phyloP scores from a whole-genome alignment of 2,113 vertebrate genomes.

The Hippocampus abdominalis region DNA sequence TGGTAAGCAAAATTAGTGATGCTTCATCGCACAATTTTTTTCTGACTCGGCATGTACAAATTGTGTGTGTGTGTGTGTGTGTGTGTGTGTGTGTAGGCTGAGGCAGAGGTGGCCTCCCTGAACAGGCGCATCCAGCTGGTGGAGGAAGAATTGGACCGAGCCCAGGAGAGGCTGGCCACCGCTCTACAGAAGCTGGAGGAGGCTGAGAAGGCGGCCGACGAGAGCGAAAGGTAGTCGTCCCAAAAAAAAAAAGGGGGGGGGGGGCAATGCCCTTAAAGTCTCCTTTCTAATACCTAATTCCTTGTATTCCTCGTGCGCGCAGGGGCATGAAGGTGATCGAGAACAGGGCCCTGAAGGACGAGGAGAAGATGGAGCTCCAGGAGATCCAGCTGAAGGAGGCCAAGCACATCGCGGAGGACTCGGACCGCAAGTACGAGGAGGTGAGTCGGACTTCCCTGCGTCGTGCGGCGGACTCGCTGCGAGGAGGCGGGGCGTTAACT shows the following conservation, averaged over 20 bases:
- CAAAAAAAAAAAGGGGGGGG: too few species aligned
- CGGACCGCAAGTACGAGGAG: slow-evolving; percentile 76
- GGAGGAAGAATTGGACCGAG: slow-evolving; percentile 65
- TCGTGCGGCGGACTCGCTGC: not conserved
- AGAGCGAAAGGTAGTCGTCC: slow-evolving; percentile 59
- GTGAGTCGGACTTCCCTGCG: slow-evolving; percentile 11
- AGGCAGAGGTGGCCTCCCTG: slow-evolving; percentile 65
- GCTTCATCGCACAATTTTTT: not conserved
- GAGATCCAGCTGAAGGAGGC: slow-evolving; percentile 80
- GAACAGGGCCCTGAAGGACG: slow-evolving; percentile 76
- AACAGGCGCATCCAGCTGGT: slow-evolving; percentile 68
- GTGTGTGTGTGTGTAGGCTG: slow-evolving; percentile 42
- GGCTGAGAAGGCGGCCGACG: slow-evolving; percentile 64
- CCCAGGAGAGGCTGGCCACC: slow-evolving; percentile 65
- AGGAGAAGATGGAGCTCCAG: slow-evolving; percentile 80
- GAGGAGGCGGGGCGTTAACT: not conserved
- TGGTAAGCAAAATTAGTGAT: too few species aligned
- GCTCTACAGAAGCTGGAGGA: slow-evolving; percentile 67
- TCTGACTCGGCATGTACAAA: not conserved
- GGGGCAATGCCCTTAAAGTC: too few species aligned
- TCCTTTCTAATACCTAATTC: too few species aligned
- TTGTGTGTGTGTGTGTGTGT: not conserved
- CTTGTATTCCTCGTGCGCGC: not conserved
- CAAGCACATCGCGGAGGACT: slow-evolving; percentile 78
- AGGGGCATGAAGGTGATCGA: slow-evolving; percentile 81